Base-by-base conservation (phyloP, 2,113 vertebrate species). In the Dasyurus viverrinus region DNA sequence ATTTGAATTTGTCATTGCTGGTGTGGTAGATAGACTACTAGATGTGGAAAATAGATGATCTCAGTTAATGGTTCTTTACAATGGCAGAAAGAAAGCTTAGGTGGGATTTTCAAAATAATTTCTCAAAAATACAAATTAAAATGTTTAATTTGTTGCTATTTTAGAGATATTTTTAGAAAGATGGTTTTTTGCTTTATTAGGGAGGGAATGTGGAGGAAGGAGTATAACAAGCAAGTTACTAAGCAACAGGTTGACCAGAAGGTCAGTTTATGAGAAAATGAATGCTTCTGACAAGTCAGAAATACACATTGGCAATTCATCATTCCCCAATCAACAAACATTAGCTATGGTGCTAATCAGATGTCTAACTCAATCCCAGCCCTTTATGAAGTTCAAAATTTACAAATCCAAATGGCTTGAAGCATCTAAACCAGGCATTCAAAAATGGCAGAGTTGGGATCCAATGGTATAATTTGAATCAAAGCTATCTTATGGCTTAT, bases 121-220 rank as follows among this genome's bases (percentile, higher is more conserved):
- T 94, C 46, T 89, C 42, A 68, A 92, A 90, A 23, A 93, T 26
- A 8, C 50, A 95, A 46, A 91, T 89, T 42, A 92, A 11, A 54
- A 48, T 50, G 89, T 96, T 95, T 95, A 22, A 68, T 95, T 92
- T 16, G 42, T 68, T 54, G 54, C 9, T 7, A 92, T 11, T 47
- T 0, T 12, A 90, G 94, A 93, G 57, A 52, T 68, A 91, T 53
- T 46, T 96, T 97, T 92, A 95, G 94, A 94, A n/a, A 54, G 42
- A 93, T 48, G 68, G 42, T 84, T 84, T 48, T 84, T 42, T 42
- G 68, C 68, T 84, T 76, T 84, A 84, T 42, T 84, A n/a, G 68
- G 68, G 68, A 84, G 36, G n/a, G n/a, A 6, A 60, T 5, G 93
- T 14, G 53, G 47, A 3, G 22, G 27, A 92, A 48, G 19, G 48